Conservation (phyloP, 2,888 invertebrate genomes). For the Sphecodes monilicornis region DNA sequence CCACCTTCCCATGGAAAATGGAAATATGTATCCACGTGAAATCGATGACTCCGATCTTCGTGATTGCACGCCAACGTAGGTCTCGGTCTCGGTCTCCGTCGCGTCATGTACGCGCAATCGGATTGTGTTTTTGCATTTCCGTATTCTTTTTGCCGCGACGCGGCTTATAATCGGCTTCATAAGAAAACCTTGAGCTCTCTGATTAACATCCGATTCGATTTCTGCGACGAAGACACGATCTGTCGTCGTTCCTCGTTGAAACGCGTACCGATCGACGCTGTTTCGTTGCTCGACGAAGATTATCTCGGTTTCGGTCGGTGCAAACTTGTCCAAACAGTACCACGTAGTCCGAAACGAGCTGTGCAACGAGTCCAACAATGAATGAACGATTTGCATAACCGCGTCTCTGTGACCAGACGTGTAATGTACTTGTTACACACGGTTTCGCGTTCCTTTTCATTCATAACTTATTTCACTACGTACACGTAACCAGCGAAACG, state of each 20-base stretch:
- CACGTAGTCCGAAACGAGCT: background rate
- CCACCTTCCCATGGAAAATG: background rate
- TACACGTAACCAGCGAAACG: background rate
- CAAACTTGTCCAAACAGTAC: background rate
- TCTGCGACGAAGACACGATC: background rate
- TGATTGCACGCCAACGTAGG: background rate
- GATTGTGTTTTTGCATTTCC: constrained; percentile 18
- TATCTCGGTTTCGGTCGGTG: background rate
- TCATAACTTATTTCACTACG: background rate
- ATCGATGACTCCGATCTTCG: constrained; percentile 9
- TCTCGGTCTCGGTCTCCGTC: background rate
- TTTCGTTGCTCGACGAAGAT: background rate
- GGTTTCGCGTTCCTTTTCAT: background rate
- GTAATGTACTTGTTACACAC: background rate
- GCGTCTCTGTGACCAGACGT: too few species aligned
- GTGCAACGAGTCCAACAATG: background rate
- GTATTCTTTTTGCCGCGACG: constrained; percentile 14
- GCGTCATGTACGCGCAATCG: background rate
- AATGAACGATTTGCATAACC: constrained; percentile 10
- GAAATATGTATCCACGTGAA: background rate
- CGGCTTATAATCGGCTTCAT: background rate
- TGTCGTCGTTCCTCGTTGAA: background rate
- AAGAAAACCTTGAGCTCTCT: constrained; percentile 4
- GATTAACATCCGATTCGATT: constrained; percentile 27
- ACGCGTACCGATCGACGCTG: background rate